These are phyloP conservation scores for Bos indicus DNA, from an alignment of 2,113 vertebrate genomes.

Conservation along the genomic window DNA sequence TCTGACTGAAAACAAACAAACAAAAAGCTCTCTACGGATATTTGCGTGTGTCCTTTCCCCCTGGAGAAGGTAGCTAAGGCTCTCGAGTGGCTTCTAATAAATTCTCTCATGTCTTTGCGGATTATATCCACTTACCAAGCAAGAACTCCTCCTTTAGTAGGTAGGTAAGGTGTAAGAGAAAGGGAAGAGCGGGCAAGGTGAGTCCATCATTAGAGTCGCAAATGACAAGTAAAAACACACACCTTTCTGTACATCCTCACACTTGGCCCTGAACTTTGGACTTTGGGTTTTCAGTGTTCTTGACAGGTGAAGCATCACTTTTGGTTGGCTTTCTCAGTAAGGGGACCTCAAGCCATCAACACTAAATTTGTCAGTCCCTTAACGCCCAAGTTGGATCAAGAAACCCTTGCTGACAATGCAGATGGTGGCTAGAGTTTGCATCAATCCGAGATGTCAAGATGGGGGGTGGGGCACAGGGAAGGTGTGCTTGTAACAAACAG, in stretches of 20 bases:
- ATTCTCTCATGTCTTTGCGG: slow-evolving; percentile 95
- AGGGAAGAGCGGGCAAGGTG: slow-evolving; percentile 99
- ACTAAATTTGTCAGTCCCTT: background rate
- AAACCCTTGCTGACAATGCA: background rate
- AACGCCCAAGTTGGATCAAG: background rate
- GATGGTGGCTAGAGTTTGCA: background rate
- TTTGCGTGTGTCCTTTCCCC: slow-evolving; percentile 80
- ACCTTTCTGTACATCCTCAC: slow-evolving; percentile 85
- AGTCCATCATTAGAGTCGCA: slow-evolving; percentile 99
- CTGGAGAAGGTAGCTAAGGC: slow-evolving; percentile 87
- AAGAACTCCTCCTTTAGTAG: slow-evolving; percentile 99
- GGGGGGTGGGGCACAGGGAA: background rate
- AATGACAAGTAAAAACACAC: slow-evolving; percentile 99
- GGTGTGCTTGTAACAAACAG: background rate
- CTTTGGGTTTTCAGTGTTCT: slow-evolving; percentile 65
- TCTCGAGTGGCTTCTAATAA: slow-evolving; percentile 93
- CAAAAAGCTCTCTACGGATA: slow-evolving; percentile 80
- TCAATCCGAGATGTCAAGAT: background rate
- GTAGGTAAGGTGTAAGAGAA: slow-evolving; percentile 99
- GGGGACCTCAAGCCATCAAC: background rate
- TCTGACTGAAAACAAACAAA: slow-evolving; percentile 78
- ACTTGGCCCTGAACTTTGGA: slow-evolving; percentile 64
- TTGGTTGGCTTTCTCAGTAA: background rate
- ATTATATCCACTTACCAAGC: slow-evolving; percentile 99
- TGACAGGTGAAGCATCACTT: background rate